These are phyloP conservation scores for Erithacus rubecula DNA, from an alignment of 2,797 vertebrate species.

Conservation along the genomic window DNA sequence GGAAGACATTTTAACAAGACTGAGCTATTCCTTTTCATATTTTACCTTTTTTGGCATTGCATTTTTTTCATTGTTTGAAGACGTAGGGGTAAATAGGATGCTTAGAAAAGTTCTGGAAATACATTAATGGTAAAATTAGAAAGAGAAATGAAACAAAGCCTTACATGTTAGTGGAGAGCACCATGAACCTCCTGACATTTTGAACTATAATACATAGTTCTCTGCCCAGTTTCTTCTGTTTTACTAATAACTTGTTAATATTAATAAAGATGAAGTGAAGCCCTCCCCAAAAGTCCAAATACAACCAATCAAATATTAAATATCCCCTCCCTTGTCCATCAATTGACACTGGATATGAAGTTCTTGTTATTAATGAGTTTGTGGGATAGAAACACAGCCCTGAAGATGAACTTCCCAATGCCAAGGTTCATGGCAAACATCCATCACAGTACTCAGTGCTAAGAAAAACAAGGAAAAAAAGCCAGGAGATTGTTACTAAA, in stretches of 20 bases:
- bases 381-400: neutral
- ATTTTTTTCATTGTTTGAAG: neutral
- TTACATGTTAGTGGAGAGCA: neutral
- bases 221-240: neutral
- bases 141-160: neutral
- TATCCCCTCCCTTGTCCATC: neutral
- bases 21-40: neutral
- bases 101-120: neutral
- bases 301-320: neutral
- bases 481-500: neutral
- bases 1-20: neutral
- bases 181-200: neutral
- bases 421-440: neutral
- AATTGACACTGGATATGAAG: neutral
- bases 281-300: neutral
- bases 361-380: neutral
- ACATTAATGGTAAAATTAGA: accelerated
- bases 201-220: neutral
- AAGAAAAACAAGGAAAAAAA: neutral
- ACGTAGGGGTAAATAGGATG: neutral
- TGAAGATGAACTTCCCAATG: neutral
- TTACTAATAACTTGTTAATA: neutral
- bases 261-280: neutral
- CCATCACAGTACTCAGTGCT: neutral
- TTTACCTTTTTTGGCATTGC: neutral